These are phyloP conservation scores for Epinotia nisella DNA, from an alignment of 2,888 invertebrate genomes.

Conservation along the genomic window DNA sequence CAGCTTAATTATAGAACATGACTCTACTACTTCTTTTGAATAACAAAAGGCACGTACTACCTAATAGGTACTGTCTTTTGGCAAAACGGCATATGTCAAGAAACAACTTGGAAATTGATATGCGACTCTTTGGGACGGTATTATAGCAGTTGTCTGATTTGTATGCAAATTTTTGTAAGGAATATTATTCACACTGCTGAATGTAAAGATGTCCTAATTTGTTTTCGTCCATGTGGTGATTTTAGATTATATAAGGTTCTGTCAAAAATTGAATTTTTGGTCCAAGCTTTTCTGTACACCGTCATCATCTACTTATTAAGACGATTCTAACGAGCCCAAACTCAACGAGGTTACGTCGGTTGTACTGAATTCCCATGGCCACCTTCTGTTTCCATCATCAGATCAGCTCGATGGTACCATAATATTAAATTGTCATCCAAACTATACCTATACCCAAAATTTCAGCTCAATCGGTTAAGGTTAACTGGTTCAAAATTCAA, in stretches of 20 bases:
- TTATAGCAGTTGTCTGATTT: not conserved
- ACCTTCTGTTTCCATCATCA: too few relatives aligned
- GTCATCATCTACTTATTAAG: too few relatives aligned
- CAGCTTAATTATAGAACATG: conserved; percentile 20
- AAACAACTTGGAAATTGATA: not conserved
- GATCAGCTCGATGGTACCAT: too few relatives aligned
- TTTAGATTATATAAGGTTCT: not conserved
- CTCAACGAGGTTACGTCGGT: too few relatives aligned
- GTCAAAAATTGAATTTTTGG: too few relatives aligned
- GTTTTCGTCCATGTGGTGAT: not conserved
- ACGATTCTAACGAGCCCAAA: too few relatives aligned
- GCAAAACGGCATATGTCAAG: not conserved
- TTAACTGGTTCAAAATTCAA: too few relatives aligned
- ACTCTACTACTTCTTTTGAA: conserved; percentile 14
- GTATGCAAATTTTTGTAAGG: not conserved
- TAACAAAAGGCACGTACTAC: conserved; percentile 5
- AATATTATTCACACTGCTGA: not conserved
- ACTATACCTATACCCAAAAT: too few relatives aligned
- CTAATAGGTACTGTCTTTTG: not conserved
- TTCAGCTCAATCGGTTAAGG: too few relatives aligned
- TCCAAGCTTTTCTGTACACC: too few relatives aligned
- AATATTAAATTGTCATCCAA: too few relatives aligned
- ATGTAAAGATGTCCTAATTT: not conserved
- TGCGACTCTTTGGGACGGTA: not conserved
- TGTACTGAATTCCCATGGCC: too few relatives aligned